Evolutionary conservation across 2,797 vertebrate species (phyloP), one percentile per base, ranked within the genome.

Genomic region (Clarias fuscus): DNA sequence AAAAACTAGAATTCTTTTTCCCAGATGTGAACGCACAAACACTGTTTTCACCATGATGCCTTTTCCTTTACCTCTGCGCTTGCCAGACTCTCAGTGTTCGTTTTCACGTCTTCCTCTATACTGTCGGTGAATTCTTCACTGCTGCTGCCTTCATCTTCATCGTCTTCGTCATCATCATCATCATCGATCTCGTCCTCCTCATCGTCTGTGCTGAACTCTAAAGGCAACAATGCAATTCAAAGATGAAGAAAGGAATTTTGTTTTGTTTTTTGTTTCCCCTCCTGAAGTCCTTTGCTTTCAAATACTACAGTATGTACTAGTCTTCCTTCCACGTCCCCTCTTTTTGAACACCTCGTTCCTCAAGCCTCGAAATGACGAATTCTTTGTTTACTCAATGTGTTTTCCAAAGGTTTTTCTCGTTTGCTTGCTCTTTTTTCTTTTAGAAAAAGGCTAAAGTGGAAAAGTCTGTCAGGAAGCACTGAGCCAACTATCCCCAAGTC

Each of bases 121-220:
- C 95, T 96, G 94, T 96, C 94, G 0, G 96, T 95, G 91, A 97
- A 97, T 88, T 95, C 96, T 0, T 96, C 95, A 87, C 95, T 96
- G 80, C 93, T 93, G 80, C 93, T 93, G 0, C 94, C 93, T 85
- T 92, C 93, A 64, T 91, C 90, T 10, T 93, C 93, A 2, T 90
- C 92, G 7, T 93, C 93, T 1, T 90, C 92, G n/a, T 91, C 92
- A 68, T 90, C 82, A 24, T 86, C 85, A 14, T 81, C 85, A 24
- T 86, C 85, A 14, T 81, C 85, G 1, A 61, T 40, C 30, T 85
- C 89, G 10, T 89, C 90, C 33, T 92, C 92, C 58, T 94, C 93
- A 15, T 94, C 94, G 61, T 95, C 95, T 33, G 93, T 92, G 91
- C 93, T 95, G 91, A 94, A 91, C 71, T 95, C 96, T 96, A 91